Evolutionary conservation across 2,888 invertebrate genomes (phyloP).

Genomic region (Hydropsyche betteni): DNA sequence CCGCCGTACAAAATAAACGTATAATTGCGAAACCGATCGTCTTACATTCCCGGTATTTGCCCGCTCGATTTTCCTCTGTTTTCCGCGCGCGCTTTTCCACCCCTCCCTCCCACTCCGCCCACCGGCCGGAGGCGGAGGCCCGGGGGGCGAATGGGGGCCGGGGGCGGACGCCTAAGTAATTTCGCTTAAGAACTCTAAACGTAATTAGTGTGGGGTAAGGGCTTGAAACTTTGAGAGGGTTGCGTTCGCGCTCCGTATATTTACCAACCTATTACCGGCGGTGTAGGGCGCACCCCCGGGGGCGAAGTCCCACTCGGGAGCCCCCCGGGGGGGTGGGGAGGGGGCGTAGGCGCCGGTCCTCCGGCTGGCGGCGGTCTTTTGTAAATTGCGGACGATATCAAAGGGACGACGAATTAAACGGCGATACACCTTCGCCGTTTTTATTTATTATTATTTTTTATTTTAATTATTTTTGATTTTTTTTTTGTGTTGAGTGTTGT

Average conservation of each 20-base stretch:
- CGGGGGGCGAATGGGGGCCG: slow-evolving; percentile 42
- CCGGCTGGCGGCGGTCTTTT: slow-evolving; percentile 44
- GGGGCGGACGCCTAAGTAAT: slow-evolving; percentile 69
- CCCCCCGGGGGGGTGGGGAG: slow-evolving; percentile 41
- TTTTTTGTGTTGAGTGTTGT: too few relatives aligned
- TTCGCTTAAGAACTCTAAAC: slow-evolving; percentile 75
- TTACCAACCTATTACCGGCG: slow-evolving; percentile 51
- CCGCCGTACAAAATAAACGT: slow-evolving; percentile 52
- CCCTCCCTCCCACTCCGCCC: background rate
- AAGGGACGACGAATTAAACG: slow-evolving; percentile 43
- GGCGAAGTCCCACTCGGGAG: slow-evolving; percentile 13
- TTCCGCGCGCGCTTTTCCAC: slow-evolving; percentile 54
- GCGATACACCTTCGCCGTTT: slow-evolving; percentile 31
- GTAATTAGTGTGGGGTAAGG: slow-evolving; percentile 74
- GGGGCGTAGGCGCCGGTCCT: slow-evolving; percentile 37
- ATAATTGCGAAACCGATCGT: slow-evolving; percentile 52
- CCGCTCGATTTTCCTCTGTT: slow-evolving; percentile 60
- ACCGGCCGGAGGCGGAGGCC: slow-evolving; percentile 8
- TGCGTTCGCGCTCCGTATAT: slow-evolving; percentile 56
- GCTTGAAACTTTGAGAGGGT: slow-evolving; percentile 72
- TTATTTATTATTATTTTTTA: slow-evolving; percentile 7
- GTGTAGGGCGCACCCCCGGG: slow-evolving; percentile 46
- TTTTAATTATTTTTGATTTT: too few relatives aligned
- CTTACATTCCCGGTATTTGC: slow-evolving; percentile 50
- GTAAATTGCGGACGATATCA: slow-evolving; percentile 46